Base-by-base conservation (phyloP, 2,113 vertebrate genomes). In the Cromileptes altivelis region DNA sequence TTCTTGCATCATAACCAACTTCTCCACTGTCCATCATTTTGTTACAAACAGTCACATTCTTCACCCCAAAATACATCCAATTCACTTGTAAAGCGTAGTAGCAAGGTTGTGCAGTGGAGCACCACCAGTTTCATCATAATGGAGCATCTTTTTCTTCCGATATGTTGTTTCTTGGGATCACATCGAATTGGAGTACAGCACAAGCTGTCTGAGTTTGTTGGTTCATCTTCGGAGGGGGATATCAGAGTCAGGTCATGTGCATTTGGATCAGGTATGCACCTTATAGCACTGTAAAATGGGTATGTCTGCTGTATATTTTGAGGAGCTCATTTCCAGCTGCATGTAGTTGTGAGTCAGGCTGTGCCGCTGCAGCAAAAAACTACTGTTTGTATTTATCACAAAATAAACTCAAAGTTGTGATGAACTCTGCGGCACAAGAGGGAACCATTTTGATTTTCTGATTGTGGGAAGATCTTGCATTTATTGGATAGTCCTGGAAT, bases 251-350 rank as follows among this genome's bases (percentile, higher is more conserved):
- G 3, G 70, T 50, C 19, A 1, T 50, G 58, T 57, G 42, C 18
- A 15, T 75, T 52, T 2, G 4, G 18, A 56, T 71, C 19, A 65
- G 45, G 62, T 65, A 27, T 67, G 47, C 33, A 42, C 56, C 25
- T 1, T 19, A 50, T 25, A 11, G 25, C 65, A 60, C 85, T 57
- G 21, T 10, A n/a, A 70, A 72, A 82, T 50, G 23, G 67, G 70
- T 45, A 50, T 17, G 33, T 77, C 61, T 67, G 61, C 58, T 82
- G 70, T 77, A 69, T 70, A 37, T 30, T 56, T 37, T 30, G 23
- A 23, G 30, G 25, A 49, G 45, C 65, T 67, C 23, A 49, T 88
- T 70, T 81, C 52, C 40, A 69, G 50, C 19, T 25, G 27, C 42
- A 15, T 42, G 60, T 50, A 65, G 42, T 49, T 71, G 21, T 9